A percentile compares a stretch with the other conserved stretches of the same genome.
These are phyloP conservation scores for Malthinus flaveolus DNA, from an alignment of 2,888 invertebrate species.

Conservation along the genomic window DNA sequence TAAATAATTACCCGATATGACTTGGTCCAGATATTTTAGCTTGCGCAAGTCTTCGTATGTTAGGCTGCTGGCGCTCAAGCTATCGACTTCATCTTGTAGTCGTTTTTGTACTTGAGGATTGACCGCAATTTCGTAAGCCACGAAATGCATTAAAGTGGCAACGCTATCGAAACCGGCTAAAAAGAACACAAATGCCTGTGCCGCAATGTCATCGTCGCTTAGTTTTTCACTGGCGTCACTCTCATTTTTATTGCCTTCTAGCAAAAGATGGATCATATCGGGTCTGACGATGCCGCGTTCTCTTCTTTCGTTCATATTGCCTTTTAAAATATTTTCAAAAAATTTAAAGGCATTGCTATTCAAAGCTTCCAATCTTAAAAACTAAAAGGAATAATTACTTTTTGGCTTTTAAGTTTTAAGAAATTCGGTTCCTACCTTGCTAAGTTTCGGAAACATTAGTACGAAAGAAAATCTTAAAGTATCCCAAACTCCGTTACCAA, in stretches of 20 bases:
- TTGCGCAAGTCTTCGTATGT: slow-evolving; percentile 57
- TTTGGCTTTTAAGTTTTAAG: too few species aligned
- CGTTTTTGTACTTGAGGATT: slow-evolving; percentile 62
- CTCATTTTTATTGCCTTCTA: slow-evolving; percentile 46
- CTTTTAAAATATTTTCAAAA: slow-evolving; percentile 24
- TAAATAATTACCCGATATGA: slow-evolving; percentile 54
- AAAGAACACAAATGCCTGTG: slow-evolving; percentile 61
- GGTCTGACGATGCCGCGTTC: slow-evolving; percentile 22
- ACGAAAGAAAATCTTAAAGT: too few species aligned
- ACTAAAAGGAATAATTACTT: slow-evolving; percentile 3
- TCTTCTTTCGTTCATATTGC: slow-evolving; percentile 21
- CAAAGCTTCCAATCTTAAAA: slow-evolving; percentile 5
- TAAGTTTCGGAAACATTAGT: too few species aligned
- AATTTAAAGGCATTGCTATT: slow-evolving; percentile 19
- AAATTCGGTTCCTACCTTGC: too few species aligned
- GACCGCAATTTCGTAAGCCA: slow-evolving; percentile 61
- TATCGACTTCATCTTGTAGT: slow-evolving; percentile 60
- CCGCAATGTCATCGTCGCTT: slow-evolving; percentile 57
- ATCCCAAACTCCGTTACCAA: slow-evolving; percentile 32
- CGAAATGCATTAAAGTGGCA: slow-evolving; percentile 56
- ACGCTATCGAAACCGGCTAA: slow-evolving; percentile 59
- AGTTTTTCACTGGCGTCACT: slow-evolving; percentile 12
- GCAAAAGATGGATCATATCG: slow-evolving; percentile 57
- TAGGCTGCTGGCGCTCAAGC: slow-evolving; percentile 26
- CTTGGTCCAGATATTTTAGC: slow-evolving; percentile 63